A percentile compares a stretch with the other conserved stretches of the same genome.
Conservation (phyloP, 2,888 invertebrate species). For the Drosophila seclusa region DNA sequence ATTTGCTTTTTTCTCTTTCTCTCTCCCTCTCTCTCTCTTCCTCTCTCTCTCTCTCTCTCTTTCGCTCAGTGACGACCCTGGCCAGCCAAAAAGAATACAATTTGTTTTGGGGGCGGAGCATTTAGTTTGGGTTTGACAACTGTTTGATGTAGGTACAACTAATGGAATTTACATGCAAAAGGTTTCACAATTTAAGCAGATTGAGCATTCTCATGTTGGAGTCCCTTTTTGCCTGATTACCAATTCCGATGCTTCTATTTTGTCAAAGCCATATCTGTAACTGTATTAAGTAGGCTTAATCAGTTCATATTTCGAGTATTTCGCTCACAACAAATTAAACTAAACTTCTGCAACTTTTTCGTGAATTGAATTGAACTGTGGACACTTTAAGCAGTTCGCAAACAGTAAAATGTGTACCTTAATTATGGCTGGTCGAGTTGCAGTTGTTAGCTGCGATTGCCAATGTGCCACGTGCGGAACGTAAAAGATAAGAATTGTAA, state of each 20-base stretch:
- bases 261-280: neutral
- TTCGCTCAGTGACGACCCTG: neutral
- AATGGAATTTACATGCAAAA: constrained; percentile 5
- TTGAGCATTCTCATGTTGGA: neutral
- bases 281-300: neutral
- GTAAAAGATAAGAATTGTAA: constrained; percentile 30
- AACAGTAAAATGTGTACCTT: neutral
- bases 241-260: neutral
- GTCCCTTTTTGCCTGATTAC: neutral
- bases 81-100: neutral
- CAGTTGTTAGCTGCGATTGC: neutral
- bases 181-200: constrained; percentile 3
- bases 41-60: neutral
- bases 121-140: constrained; percentile 5
- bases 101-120: neutral
- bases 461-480: constrained; percentile 16
- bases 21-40: neutral
- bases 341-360: neutral
- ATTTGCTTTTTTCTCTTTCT: neutral
- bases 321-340: neutral
- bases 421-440: neutral
- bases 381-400: neutral
- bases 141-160: neutral
- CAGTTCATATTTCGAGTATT: neutral
- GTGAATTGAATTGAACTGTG: neutral